Base-by-base conservation (phyloP, 2,797 vertebrate species). In the Lepilemur septentrionalis region DNA sequence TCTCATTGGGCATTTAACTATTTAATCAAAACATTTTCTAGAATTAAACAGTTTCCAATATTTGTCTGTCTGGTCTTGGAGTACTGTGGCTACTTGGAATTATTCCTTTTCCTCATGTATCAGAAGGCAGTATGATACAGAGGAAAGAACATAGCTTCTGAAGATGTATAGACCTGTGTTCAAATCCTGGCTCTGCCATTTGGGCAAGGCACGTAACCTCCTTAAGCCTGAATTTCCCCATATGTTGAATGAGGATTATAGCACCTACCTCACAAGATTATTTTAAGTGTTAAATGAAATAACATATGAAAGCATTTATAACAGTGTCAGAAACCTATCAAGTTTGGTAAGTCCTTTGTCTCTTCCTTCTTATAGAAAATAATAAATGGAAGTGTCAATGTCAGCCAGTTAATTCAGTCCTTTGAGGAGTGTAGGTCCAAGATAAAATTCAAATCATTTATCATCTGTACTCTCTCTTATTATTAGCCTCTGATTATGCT, bases 21-120 rank as follows among this genome's bases (percentile, higher is more conserved):
- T 92, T 88, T 72, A 78, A 90, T 91, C 25, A 89, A 69, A 92
- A 92, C 10, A 57, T 95, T 97, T 95, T 84, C 2, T 94, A 85
- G 75, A 95, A 50, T 80, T 30, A 67, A 83, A 75, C 9, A 18
- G 38, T 92, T 95, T 90, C 38, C 8, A 52, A 0, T 72, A 84
- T 83, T 93, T 43, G 5, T 67, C 32, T 91, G 32, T 81, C 22
- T 75, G 30, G 6, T 84, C 65, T 81, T 95, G 4, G 7, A 95
- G 13, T 87, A 72, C n/a, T 48, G 7, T 81, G 43, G 38, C 25
- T 83, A 70, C 28, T 88, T 88, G 48, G 18, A 96, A 86, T 85
- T 91, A 76, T 65, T 96, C 4, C 25, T 91, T 95, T 93, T 89
- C 25, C 20, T 89, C 15, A 78, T 4, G 41, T 86, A 82, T 43